Conservation (phyloP, 1,140 invertebrate genomes). For the Trachymyrmex cornetzi region DNA sequence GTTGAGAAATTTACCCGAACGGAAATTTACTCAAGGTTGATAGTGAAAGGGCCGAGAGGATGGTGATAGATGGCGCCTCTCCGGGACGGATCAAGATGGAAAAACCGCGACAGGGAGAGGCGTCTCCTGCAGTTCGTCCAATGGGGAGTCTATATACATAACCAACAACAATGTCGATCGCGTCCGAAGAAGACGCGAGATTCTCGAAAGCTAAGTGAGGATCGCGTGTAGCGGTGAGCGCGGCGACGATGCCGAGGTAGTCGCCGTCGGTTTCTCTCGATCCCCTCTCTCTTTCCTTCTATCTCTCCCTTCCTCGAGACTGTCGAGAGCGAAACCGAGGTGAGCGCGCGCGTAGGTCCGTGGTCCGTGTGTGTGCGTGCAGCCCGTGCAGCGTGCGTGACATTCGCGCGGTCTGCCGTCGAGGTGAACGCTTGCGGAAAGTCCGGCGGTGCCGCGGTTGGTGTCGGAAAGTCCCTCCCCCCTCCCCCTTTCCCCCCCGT, state of each 20-base stretch:
- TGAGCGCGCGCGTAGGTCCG: conserved; percentile 20
- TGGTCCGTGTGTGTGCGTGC: not conserved
- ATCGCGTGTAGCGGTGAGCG: not conserved
- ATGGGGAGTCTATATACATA: not conserved
- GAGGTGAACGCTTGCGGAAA: conserved; percentile 76
- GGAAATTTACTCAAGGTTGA: not conserved
- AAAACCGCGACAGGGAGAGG: not conserved
- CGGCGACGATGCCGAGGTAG: conserved; percentile 42
- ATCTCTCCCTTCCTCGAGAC: not conserved
- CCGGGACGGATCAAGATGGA: not conserved
- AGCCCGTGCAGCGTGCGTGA: conserved; percentile 26
- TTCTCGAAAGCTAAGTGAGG: not conserved
- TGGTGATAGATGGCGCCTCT: not conserved
- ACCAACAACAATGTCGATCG: conserved; percentile 21
- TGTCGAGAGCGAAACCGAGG: not conserved
- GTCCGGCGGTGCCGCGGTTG: conserved; percentile 61
- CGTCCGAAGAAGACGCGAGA: not conserved
- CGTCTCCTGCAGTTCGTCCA: not conserved
- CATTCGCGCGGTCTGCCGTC: conserved; percentile 55
- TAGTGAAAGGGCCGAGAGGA: not conserved
- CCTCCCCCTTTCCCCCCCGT: not conserved
- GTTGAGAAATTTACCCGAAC: too few relatives aligned
- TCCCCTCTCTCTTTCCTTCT: not conserved
- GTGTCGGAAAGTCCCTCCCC: not conserved
- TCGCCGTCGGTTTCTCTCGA: conserved; percentile 29